Percentiles rank a stretch among this genome's conserved stretches.
These are phyloP conservation scores for Ctena decussata DNA, from an alignment of 2,888 invertebrate genomes.

Conservation along the genomic window DNA sequence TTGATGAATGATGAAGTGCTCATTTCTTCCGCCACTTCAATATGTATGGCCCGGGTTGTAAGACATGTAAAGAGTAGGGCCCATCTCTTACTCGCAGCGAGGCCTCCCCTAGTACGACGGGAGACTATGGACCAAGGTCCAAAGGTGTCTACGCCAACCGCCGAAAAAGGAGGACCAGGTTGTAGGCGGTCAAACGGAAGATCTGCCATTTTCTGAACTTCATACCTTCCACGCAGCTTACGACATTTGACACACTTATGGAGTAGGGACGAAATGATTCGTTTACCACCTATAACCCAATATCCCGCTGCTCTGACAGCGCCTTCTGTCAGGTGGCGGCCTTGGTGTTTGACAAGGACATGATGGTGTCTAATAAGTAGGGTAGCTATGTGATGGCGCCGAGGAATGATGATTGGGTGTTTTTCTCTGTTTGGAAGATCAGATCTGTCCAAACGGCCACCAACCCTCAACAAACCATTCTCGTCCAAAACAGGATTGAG, in stretches of 20 bases:
- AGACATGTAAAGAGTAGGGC: slow-evolving; percentile 54
- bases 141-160: slow-evolving; percentile 55
- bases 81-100: slow-evolving; percentile 49
- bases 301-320: slow-evolving; percentile 28
- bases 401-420: slow-evolving; percentile 45
- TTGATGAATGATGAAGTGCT: slow-evolving; percentile 31
- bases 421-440: neutral
- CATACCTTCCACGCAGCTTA: slow-evolving; percentile 35
- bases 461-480: slow-evolving; percentile 35
- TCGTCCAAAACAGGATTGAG: slow-evolving; percentile 30
- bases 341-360: slow-evolving; percentile 35
- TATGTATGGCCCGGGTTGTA: slow-evolving; percentile 41
- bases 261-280: slow-evolving; percentile 16
- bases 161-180: slow-evolving; percentile 56
- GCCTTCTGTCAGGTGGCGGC: slow-evolving; percentile 43
- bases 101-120: slow-evolving; percentile 42
- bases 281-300: slow-evolving; percentile 34
- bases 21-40: slow-evolving; percentile 49
- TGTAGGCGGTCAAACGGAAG: slow-evolving; percentile 37
- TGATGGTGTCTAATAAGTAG: slow-evolving; percentile 35
- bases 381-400: slow-evolving; percentile 33
- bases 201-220: slow-evolving; percentile 51
- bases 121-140: slow-evolving; percentile 44
- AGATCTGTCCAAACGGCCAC: slow-evolving; percentile 25
- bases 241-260: slow-evolving; percentile 31